Base-by-base conservation (phyloP, 1,140 invertebrate genomes). In the Glossosoma conforme region DNA sequence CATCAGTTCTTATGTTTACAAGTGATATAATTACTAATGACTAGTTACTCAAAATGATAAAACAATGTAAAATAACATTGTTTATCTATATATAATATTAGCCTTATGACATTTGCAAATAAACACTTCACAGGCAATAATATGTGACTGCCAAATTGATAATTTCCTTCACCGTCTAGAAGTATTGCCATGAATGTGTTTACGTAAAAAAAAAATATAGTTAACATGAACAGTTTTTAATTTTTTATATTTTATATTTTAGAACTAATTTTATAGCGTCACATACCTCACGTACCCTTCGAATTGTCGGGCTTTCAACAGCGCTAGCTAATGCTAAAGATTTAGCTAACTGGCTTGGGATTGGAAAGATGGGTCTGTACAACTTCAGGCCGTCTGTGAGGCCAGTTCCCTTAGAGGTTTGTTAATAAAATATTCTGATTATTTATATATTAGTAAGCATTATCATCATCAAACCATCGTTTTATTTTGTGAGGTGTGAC, bases 321-420 rank as follows among this genome's bases (percentile, higher is more conserved):
- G 97, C 97, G 1, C 75, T 99, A 30, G 96, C 97, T 1, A 99
- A 99, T 76, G 96, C 97, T 9, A 80, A 86, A 44, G 97, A 99
- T 73, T 75, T 99, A 15, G 97, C 92, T 13, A 89, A 96, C 69
- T 99, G 97, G 97, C 75, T 99, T 14, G 88, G 86, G 11, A 97
- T 98, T 37, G 79, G 80, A 52, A 77, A 86, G 68, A 85, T 92
- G 77, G 97, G 96, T 0, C 73, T 99, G 5, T 99, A 93, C 69
- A 99, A 99, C 74, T 99, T 99, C 63, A 84, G 94, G 45, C 95
- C 97, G 0, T 93, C 92, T 1, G 97, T 99, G 3, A 80, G 97
- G 25, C 97, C 97, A 4, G 96, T 99, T 3, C 97, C 96, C 3
- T 74, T 99, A 20, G 91, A 97, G 74, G 93, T 98, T 21, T 93